Conservation (phyloP, 2,888 invertebrate species). For the Drosophila fulvimacula region DNA sequence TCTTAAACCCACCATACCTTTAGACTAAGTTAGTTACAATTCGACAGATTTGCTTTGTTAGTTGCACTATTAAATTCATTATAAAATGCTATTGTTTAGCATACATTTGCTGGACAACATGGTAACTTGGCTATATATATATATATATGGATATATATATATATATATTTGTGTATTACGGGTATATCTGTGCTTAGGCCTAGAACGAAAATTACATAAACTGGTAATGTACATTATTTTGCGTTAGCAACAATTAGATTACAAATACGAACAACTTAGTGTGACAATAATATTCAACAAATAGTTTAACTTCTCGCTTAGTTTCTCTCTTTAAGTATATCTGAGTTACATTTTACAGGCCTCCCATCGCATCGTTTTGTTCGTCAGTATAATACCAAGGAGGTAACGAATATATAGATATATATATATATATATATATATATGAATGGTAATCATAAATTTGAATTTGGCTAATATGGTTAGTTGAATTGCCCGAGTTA, state of each 20-base stretch:
- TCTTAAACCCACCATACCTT: slow-evolving; percentile 25
- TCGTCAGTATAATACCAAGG: slow-evolving; percentile 53
- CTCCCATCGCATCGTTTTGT: slow-evolving; percentile 37
- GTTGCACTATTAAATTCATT: slow-evolving; percentile 44
- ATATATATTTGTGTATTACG: slow-evolving; percentile 5
- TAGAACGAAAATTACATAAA: slow-evolving; percentile 51
- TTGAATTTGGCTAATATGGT: slow-evolving; percentile 70
- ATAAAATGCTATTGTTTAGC: slow-evolving; percentile 30
- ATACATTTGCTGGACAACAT: slow-evolving; percentile 29
- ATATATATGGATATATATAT: slow-evolving; percentile 10
- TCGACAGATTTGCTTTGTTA: slow-evolving; percentile 13
- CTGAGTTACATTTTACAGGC: slow-evolving; percentile 34
- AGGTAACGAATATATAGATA: slow-evolving; percentile 60
- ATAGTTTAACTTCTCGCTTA: slow-evolving; percentile 10
- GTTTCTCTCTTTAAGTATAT: slow-evolving; percentile 42
- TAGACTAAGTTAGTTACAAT: slow-evolving; percentile 10
- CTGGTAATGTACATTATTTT: slow-evolving; percentile 51
- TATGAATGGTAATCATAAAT: slow-evolving; percentile 36
- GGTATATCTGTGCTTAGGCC: slow-evolving; percentile 40
- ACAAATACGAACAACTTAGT: slow-evolving; percentile 59
- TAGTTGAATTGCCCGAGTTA: slow-evolving; percentile 43
- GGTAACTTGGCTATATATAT: slow-evolving; percentile 48
- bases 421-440: slow-evolving; percentile 11
- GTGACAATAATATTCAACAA: slow-evolving; percentile 57
- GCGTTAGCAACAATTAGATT: slow-evolving; percentile 60